Evolutionary conservation across 2,888 invertebrate genomes (phyloP).

Genomic region (Torymus auratus): DNA sequence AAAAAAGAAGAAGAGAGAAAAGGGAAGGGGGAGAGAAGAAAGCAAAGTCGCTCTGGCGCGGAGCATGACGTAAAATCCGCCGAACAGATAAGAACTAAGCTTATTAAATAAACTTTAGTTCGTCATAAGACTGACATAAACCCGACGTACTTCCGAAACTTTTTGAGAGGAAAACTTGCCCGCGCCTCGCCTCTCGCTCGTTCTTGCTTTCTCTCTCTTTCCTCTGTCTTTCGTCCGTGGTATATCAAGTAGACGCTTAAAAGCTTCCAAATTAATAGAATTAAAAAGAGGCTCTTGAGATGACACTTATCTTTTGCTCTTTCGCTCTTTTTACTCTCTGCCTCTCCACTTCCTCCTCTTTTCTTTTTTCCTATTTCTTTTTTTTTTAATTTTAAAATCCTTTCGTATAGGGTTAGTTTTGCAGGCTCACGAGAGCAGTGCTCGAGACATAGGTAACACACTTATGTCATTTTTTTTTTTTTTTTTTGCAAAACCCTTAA

Average conservation of each 20-base stretch:
- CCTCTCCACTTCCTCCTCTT: not conserved
- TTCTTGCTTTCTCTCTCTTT: not conserved
- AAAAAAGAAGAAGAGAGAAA: slow-evolving; percentile 22
- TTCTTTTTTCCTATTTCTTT: not conserved
- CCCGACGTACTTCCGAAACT: slow-evolving; percentile 2
- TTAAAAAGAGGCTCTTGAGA: slow-evolving; percentile 35
- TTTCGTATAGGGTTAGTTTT: not conserved
- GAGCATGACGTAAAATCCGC: slow-evolving; percentile 22
- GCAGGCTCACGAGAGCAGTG: not conserved
- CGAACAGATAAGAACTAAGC: slow-evolving; percentile 36
- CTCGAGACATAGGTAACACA: not conserved
- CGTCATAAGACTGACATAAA: slow-evolving; percentile 13
- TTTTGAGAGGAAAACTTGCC: not conserved
- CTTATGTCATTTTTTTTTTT: no score
- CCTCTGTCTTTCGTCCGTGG: no score
- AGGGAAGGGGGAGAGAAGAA: slow-evolving; percentile 19
- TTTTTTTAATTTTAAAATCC: not conserved
- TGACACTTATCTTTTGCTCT: not conserved
- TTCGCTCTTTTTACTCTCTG: not conserved
- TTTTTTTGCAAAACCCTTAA: no score
- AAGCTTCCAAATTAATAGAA: slow-evolving; percentile 48
- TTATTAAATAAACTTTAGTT: slow-evolving; percentile 48
- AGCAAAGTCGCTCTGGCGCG: no score
- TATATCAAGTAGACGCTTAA: slow-evolving; percentile 42
- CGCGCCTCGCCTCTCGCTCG: not conserved